Conservation (phyloP, 2,797 vertebrate species). For the Coendou prehensilis region DNA sequence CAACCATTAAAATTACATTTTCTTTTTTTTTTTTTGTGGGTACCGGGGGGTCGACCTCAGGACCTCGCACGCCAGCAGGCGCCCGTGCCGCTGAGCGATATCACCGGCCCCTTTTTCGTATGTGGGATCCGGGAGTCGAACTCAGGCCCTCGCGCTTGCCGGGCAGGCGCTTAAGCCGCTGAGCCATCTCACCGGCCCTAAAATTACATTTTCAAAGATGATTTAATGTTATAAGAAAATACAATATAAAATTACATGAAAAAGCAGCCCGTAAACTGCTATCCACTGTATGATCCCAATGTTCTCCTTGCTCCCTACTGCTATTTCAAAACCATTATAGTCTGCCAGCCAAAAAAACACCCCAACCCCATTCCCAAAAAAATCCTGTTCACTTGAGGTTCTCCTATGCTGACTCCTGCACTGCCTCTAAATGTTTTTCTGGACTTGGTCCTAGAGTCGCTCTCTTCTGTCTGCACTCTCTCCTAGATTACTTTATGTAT, state of each 20-base stretch:
- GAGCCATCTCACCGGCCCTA: no score
- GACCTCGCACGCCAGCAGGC: no score
- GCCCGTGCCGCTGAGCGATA: no score
- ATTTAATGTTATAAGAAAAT: neutral
- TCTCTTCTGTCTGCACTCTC: neutral
- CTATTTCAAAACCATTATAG: constrained; percentile 13
- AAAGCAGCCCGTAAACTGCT: neutral
- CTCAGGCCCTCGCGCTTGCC: no score
- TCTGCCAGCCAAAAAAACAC: neutral
- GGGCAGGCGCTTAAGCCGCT: no score
- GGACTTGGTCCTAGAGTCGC: neutral
- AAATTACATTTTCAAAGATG: neutral
- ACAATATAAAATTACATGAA: constrained; percentile 36
- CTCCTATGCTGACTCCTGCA: neutral
- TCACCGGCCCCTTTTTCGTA: no score
- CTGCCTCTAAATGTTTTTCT: neutral
- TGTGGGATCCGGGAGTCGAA: no score
- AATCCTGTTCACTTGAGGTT: neutral
- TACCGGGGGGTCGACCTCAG: no score
- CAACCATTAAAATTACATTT: constrained; percentile 29
- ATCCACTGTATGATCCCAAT: neutral
- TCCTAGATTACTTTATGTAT: neutral
- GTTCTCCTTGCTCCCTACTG: neutral
- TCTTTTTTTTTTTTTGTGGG: no score
- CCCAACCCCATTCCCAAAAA: neutral